Conservation (phyloP, 2,113 vertebrate genomes). For the Camelus bactrianus region DNA sequence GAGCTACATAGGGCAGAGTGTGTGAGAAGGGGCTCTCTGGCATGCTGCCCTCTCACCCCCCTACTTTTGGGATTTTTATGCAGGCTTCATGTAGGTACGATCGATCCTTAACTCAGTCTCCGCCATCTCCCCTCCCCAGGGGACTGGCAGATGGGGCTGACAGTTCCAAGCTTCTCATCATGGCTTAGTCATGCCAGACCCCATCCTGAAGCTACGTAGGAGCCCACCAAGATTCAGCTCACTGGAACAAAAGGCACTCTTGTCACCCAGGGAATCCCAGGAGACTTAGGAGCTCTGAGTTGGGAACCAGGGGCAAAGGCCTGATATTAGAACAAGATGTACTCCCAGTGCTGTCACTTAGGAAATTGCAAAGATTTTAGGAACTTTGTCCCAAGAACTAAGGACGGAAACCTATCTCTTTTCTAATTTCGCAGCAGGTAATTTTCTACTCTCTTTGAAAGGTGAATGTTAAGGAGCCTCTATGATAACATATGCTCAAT, state of each 20-base stretch:
- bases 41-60: neutral
- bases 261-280: neutral
- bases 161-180: neutral
- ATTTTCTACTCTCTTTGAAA: constrained; percentile 2
- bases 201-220: neutral
- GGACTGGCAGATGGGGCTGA: neutral
- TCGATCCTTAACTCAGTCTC: neutral
- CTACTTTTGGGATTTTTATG: neutral
- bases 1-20: too few species aligned
- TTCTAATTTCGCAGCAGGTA: neutral
- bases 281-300: neutral
- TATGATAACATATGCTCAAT: constrained; percentile 56
- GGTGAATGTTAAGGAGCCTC: neutral
- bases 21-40: neutral
- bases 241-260: neutral
- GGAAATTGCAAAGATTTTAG: neutral
- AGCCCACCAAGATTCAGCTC: neutral
- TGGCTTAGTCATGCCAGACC: neutral
- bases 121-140: neutral
- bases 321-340: neutral
- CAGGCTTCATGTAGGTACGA: neutral
- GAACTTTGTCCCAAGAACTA: neutral
- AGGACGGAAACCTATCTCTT: neutral
- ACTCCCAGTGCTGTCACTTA: neutral
- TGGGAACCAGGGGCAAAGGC: neutral